These are phyloP conservation scores for Amphilophus citrinellus DNA, from an alignment of 2,113 vertebrate species.

Conservation along the genomic window DNA sequence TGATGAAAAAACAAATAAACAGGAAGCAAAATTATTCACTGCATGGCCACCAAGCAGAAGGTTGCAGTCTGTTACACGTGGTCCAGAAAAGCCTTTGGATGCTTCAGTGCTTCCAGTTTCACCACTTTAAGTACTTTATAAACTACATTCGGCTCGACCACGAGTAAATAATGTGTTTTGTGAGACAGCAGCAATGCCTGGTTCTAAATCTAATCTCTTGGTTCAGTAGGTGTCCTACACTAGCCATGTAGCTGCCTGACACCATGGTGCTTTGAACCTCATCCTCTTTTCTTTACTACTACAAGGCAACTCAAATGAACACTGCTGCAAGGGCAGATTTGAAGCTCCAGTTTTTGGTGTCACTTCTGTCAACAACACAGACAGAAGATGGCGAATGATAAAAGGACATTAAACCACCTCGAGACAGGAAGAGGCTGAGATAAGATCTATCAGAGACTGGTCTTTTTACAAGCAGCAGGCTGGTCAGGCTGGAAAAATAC, in stretches of 20 bases:
- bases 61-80: conserved; percentile 16
- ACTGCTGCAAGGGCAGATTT: conserved; percentile 30
- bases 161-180: conserved; percentile 56
- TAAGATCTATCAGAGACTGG: conserved; percentile 29
- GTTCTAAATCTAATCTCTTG: conserved; percentile 58
- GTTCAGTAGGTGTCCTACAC: conserved; percentile 58
- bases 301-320: conserved; percentile 11
- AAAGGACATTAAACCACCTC: conserved; percentile 43
- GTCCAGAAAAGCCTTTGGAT: conserved; percentile 29
- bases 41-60: conserved; percentile 27
- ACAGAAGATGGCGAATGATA: conserved; percentile 34
- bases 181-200: not conserved
- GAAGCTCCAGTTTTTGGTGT: conserved; percentile 43
- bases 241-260: conserved; percentile 47
- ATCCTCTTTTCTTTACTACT: not conserved
- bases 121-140: conserved; percentile 26
- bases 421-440: conserved; percentile 18
- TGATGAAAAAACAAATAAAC: conserved; percentile 20
- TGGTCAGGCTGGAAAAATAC: conserved; percentile 25
- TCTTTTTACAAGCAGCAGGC: conserved; percentile 9
- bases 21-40: conserved; percentile 43
- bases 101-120: conserved; percentile 27
- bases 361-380: conserved; percentile 33
- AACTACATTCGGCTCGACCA: conserved; percentile 28
- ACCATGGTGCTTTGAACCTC: conserved; percentile 10